Conservation (phyloP, 2,888 invertebrate species). For the Drosophila subquinaria region DNA sequence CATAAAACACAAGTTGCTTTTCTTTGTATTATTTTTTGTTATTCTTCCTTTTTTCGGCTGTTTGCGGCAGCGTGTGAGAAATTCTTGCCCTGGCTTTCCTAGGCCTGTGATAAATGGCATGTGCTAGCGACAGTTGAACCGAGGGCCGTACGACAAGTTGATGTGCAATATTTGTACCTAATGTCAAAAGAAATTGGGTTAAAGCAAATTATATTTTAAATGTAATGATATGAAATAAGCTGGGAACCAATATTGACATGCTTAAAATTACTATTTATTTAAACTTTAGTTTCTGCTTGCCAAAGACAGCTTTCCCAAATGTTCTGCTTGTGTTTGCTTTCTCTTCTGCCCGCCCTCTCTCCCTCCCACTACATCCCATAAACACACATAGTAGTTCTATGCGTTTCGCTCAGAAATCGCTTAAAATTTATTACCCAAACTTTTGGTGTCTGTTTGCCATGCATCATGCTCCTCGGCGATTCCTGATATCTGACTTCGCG, state of each 20-base stretch:
- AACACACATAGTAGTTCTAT: slow-evolving; percentile 30
- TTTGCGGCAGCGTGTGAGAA: slow-evolving; percentile 44
- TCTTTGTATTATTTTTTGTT: slow-evolving; percentile 8
- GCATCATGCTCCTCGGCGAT: slow-evolving; percentile 56
- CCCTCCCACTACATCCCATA: slow-evolving; percentile 3
- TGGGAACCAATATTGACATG: not conserved
- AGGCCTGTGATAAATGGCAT: slow-evolving; percentile 68
- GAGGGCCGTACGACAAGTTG: slow-evolving; percentile 65
- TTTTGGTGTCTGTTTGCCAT: slow-evolving; percentile 74
- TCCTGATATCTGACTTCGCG: slow-evolving; percentile 53
- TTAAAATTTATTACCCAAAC: slow-evolving; percentile 78
- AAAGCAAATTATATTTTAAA: slow-evolving; percentile 1
- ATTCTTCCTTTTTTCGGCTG: slow-evolving; percentile 22
- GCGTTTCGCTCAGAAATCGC: slow-evolving; percentile 65
- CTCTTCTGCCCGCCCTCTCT: slow-evolving; percentile 26
- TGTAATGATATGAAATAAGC: not conserved
- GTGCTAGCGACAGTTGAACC: slow-evolving; percentile 50
- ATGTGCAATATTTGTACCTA: not conserved
- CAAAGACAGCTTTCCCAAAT: not conserved
- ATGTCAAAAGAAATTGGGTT: slow-evolving; percentile 3
- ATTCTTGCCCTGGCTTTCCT: slow-evolving; percentile 48
- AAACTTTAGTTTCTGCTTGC: too few relatives aligned
- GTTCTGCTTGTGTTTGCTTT: not conserved
- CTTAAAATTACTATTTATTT: not conserved
- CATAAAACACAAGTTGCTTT: slow-evolving; percentile 68